Conservation (phyloP, 2,888 invertebrate genomes). For the Melieria omissa region DNA sequence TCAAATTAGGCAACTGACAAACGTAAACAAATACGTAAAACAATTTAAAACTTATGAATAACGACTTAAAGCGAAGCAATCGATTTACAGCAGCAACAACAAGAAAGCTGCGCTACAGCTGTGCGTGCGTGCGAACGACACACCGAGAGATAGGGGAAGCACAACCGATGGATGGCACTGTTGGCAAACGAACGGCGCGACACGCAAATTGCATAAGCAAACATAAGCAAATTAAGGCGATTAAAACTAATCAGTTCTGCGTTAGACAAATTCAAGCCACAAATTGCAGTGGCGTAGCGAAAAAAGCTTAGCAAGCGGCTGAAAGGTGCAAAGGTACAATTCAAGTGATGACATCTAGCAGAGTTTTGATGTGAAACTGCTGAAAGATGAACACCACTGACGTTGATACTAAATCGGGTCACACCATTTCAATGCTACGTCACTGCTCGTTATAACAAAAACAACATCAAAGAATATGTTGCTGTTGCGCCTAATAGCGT, state of each 20-base stretch:
- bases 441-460: neutral
- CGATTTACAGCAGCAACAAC: neutral
- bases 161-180: neutral
- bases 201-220: neutral
- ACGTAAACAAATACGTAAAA: no score
- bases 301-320: no score
- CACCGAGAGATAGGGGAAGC: neutral
- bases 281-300: no score
- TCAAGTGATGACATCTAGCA: no score
- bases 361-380: no score
- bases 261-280: constrained; percentile 17
- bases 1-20: neutral
- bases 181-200: neutral
- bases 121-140: neutral
- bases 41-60: no score
- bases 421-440: constrained; percentile 30
- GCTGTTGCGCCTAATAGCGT: neutral
- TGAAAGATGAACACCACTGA: no score
- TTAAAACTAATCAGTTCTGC: constrained; percentile 48
- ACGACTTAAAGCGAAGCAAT: neutral
- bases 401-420: no score
- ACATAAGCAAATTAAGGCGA: neutral
- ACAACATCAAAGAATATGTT: neutral
- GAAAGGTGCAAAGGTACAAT: no score
- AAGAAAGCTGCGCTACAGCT: neutral